These are phyloP conservation scores for Ambastaia sidthimunki DNA, from an alignment of 2,797 vertebrate genomes.

Conservation along the genomic window DNA sequence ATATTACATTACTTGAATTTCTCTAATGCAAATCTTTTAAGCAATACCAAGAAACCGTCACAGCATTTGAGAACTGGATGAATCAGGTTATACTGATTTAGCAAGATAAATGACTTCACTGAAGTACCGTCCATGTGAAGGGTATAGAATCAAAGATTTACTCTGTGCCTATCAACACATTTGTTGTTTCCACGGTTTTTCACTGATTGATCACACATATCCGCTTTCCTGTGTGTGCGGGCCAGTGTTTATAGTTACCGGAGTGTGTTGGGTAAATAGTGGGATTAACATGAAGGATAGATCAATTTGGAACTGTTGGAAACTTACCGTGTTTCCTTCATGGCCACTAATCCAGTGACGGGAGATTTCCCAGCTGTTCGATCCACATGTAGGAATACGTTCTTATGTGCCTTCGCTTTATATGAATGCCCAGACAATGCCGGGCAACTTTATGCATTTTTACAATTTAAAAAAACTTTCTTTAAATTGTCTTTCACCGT, in stretches of 20 bases:
- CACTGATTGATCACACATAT: slow-evolving; percentile 63
- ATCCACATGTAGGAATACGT: slow-evolving; percentile 28
- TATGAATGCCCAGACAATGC: neutral
- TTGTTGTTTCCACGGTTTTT: slow-evolving; percentile 26
- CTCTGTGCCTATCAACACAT: slow-evolving; percentile 41
- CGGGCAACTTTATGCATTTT: too few species aligned
- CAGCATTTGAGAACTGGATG: neutral
- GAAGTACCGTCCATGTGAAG: slow-evolving; percentile 11
- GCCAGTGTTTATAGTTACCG: slow-evolving; percentile 64
- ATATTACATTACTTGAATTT: slow-evolving; percentile 1
- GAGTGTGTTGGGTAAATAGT: slow-evolving; percentile 63
- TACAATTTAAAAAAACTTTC: too few species aligned
- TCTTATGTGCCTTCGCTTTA: slow-evolving; percentile 35
- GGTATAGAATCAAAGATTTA: slow-evolving; percentile 30
- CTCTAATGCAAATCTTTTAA: slow-evolving; percentile 33
- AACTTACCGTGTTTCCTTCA: slow-evolving; percentile 35
- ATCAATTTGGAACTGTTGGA: slow-evolving; percentile 54
- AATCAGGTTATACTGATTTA: slow-evolving; percentile 23
- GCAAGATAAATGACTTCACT: neutral
- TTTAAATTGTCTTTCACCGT: too few species aligned
- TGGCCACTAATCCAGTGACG: slow-evolving; percentile 48
- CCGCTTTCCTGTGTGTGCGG: slow-evolving; percentile 56
- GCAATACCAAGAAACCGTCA: slow-evolving; percentile 11
- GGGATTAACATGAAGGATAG: slow-evolving; percentile 64
- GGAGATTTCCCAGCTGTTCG: slow-evolving; percentile 58